These are phyloP conservation scores for Latrodectus hesperus DNA, from an alignment of 2,888 invertebrate species.

Conservation along the genomic window DNA sequence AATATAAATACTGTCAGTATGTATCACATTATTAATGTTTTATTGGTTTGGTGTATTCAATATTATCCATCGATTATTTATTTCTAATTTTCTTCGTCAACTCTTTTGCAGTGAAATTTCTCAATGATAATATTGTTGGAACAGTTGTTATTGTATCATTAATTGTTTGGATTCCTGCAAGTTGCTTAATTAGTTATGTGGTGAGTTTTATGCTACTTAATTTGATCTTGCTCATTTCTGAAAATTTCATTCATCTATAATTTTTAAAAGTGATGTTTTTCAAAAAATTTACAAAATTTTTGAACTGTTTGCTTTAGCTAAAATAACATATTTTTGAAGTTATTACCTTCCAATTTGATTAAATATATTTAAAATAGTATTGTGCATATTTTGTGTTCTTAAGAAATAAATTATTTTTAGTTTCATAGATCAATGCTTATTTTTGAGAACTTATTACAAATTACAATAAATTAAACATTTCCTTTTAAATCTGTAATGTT, in stretches of 20 bases:
- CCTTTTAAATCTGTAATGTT: background rate
- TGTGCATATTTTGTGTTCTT: too few species aligned
- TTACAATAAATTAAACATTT: background rate
- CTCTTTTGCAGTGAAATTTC: conserved; percentile 80
- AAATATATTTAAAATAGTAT: too few species aligned
- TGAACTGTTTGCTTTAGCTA: too few species aligned
- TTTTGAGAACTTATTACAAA: too few species aligned
- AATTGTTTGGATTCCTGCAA: conserved; percentile 95
- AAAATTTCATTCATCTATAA: background rate
- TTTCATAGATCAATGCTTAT: too few species aligned
- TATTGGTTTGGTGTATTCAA: background rate
- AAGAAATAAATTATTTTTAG: too few species aligned
- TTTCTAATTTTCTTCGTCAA: background rate
- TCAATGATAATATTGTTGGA: conserved; percentile 94
- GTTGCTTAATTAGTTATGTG: conserved; percentile 83
- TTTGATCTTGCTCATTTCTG: background rate
- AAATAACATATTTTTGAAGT: too few species aligned
- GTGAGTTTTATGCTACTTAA: conserved; percentile 40
- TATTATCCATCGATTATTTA: background rate
- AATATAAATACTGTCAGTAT: conserved; percentile 89
- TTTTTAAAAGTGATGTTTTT: too few species aligned
- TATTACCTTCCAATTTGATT: too few species aligned
- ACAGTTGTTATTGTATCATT: conserved; percentile 92
- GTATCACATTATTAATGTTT: conserved; percentile 58
- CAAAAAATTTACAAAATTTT: too few species aligned